Evolutionary conservation across 35 echinoderm and acorn worm genomes (phyloP), one percentile per base, ranked within the genome.

Genomic region (Strongylocentrotus purpuratus): DNA sequence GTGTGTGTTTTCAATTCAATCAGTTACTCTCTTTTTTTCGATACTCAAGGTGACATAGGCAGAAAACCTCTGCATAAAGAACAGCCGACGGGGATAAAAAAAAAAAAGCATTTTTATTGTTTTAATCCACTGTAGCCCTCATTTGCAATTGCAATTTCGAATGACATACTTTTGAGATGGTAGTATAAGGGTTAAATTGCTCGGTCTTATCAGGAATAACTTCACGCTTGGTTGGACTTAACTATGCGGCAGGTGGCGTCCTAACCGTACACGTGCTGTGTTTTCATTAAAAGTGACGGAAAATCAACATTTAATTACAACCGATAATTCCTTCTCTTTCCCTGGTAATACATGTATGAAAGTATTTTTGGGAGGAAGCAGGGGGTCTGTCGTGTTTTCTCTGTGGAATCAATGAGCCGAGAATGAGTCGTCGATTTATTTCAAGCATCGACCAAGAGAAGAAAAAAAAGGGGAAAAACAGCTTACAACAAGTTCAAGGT

Each of bases 271-370:
- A 78, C 65, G 22, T 78, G 65, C 65, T 78, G 65, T 78, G 65
- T 78, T 78, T 78, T 78, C 65, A 78, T 78, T 78, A n/a, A 78
- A 78, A 78, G 65, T n/a, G 28, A 78, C 65, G 65, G 65, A 78
- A 78, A 78, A 78, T 78, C 65, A 78, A 78, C 65, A 78, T 78
- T 78, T 78, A 78, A 78, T 78, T 78, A 78, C 20, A 78, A 22
- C 65, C 7, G 22, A 78, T 78, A 78, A 78, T 78, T 78, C 65
- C 65, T 5, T 78, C 20, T 78, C 28, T 78, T 78, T 22, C 65
- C 28, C 25, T 78, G 65, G 65, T 78, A 78, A 78, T 78, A n/a
- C 65, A 78, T 78, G 65, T 28, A n/a, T 78, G 65, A 78, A 15
- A 78, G 28, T 78, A 28, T 78, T 78, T n/a, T 78, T 4, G 25